Evolutionary conservation across 2,888 invertebrate genomes (phyloP).

Genomic region (Euclidia mi): DNA sequence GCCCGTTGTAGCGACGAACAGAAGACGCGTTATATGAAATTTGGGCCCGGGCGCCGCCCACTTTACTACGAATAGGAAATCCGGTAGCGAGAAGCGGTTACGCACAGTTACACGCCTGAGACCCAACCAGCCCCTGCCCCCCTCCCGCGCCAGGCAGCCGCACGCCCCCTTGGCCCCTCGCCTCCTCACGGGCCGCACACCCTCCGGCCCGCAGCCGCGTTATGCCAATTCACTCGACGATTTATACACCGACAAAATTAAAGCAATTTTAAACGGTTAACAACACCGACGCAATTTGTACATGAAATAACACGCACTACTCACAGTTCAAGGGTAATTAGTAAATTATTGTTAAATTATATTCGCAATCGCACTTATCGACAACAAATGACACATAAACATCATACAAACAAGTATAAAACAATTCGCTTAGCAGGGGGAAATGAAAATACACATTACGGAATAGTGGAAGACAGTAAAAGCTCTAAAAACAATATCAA

Average conservation of each 20-base stretch:
- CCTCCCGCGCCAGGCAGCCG: constrained; percentile 54
- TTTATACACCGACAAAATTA: constrained; percentile 89
- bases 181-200: constrained; percentile 72
- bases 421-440: constrained; percentile 64
- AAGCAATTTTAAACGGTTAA: constrained; percentile 86
- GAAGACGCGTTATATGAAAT: constrained; percentile 87
- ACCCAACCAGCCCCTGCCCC: constrained; percentile 74
- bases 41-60: constrained; percentile 86
- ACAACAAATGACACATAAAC: constrained; percentile 48
- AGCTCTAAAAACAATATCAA: constrained; percentile 60
- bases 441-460: constrained; percentile 30
- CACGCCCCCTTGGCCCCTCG: constrained; percentile 62
- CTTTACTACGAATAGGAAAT: constrained; percentile 90
- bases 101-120: constrained; percentile 89
- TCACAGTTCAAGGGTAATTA: constrained; percentile 62
- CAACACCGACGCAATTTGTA: constrained; percentile 73
- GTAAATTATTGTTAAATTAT: constrained; percentile 55
- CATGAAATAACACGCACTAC: constrained; percentile 71
- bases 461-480: constrained; percentile 36
- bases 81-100: constrained; percentile 89
- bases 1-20: constrained; percentile 82
- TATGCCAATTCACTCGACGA: constrained; percentile 87
- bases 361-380: constrained; percentile 58
- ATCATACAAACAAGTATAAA: constrained; percentile 31
- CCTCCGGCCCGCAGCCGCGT: constrained; percentile 81